phyloP scores from a whole-genome alignment of 2,888 invertebrate species.

The Notodonta ziczac region DNA sequence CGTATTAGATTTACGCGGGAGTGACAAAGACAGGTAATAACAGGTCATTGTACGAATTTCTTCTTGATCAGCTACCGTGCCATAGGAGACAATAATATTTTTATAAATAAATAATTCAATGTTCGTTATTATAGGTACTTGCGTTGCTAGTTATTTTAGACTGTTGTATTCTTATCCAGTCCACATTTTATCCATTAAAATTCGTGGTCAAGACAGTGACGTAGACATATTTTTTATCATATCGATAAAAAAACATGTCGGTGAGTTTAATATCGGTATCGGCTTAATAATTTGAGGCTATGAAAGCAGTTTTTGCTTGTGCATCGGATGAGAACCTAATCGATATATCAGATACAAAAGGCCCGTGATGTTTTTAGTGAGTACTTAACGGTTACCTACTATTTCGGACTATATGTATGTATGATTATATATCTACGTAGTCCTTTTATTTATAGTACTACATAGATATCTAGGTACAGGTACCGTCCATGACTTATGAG shows the following conservation, averaged over 20 bases:
- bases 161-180: constrained; percentile 33
- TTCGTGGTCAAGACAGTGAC: constrained; percentile 61
- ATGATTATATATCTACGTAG: background rate
- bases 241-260: constrained; percentile 63
- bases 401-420: background rate
- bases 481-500: too few relatives aligned
- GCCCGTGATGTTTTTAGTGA: constrained; percentile 22
- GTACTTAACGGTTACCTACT: background rate
- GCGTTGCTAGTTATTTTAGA: too few relatives aligned
- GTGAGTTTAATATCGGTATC: constrained; percentile 70
- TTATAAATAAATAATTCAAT: background rate
- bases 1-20: too few relatives aligned
- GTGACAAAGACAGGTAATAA: too few relatives aligned
- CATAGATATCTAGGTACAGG: too few relatives aligned
- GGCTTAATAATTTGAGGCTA: constrained; percentile 64
- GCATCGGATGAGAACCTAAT: constrained; percentile 43
- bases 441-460: too few relatives aligned
- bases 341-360: constrained; percentile 40
- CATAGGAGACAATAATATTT: too few relatives aligned
- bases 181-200: constrained; percentile 14
- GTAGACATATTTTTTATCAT: constrained; percentile 66
- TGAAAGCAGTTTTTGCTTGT: constrained; percentile 57
- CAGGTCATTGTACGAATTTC: too few relatives aligned
- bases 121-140: too few relatives aligned
- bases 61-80: too few relatives aligned